Percentiles rank a stretch among this genome's conserved stretches.
These are phyloP conservation scores for Hemiscyllium ocellatum DNA, from an alignment of 2,113 vertebrate genomes.

Conservation along the genomic window DNA sequence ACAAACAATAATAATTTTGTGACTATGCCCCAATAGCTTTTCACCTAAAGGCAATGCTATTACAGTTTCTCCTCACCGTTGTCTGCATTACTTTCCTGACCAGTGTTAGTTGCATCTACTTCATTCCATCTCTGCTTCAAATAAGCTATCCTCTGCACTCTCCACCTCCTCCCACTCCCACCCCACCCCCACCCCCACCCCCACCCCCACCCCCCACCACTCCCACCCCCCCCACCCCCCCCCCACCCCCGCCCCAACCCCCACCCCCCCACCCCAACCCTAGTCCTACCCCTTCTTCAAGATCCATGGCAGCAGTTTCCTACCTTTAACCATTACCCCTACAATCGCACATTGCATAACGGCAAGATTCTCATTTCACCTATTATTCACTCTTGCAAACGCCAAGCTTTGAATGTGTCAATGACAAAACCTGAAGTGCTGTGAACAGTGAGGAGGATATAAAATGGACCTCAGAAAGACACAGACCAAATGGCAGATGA, in stretches of 20 bases:
- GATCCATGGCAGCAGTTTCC: neutral
- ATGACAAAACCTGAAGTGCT: too few species aligned
- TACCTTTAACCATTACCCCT: neutral
- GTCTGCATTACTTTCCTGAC: neutral
- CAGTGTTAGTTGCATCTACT: neutral
- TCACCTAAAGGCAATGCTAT: neutral
- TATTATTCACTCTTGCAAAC: too few species aligned
- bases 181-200: too few species aligned
- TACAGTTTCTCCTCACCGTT: neutral
- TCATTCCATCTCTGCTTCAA: neutral
- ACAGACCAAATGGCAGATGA: neutral
- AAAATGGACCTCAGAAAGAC: too few species aligned
- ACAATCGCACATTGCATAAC: neutral
- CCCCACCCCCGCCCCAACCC: too few species aligned
- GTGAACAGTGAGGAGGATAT: too few species aligned
- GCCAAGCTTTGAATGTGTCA: too few species aligned
- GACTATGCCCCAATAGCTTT: neutral
- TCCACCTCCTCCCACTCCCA: too few species aligned
- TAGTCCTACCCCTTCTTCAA: neutral
- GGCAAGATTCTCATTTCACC: neutral
- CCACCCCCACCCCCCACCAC: too few species aligned
- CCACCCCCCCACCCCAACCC: too few species aligned
- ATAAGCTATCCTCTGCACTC: neutral
- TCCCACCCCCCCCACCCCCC: too few species aligned
- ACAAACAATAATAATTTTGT: neutral